Percentiles rank a stretch among this genome's conserved stretches.
Evolutionary conservation across 1,140 invertebrate genomes (phyloP).

Genomic region (Bombus vancouverensis): DNA sequence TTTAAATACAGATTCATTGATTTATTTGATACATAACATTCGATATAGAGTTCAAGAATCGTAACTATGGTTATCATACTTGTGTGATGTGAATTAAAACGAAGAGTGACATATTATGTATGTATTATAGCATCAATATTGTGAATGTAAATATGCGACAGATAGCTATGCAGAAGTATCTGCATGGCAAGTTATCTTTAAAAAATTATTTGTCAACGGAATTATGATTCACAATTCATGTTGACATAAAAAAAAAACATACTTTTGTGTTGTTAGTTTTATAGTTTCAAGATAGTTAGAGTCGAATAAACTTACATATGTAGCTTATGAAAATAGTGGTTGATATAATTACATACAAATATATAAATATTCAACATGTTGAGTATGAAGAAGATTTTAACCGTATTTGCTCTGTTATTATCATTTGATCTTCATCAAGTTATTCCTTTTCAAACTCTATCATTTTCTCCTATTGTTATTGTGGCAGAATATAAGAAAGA

Average conservation of each 20-base stretch:
- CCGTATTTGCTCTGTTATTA: slow-evolving; percentile 6
- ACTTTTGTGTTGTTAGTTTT: not conserved
- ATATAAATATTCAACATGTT: slow-evolving; percentile 30
- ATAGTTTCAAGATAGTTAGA: not conserved
- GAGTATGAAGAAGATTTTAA: slow-evolving; percentile 16
- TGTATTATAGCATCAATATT: not conserved
- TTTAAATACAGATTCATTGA: not conserved
- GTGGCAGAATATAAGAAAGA: slow-evolving; percentile 44
- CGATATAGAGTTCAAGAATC: not conserved
- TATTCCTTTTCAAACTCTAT: not conserved
- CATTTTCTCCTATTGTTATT: slow-evolving; percentile 63
- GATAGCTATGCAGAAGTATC: not conserved
- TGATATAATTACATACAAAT: not conserved
- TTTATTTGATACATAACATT: not conserved
- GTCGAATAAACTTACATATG: not conserved
- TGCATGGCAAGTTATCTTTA: not conserved
- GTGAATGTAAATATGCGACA: not conserved
- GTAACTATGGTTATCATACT: not conserved
- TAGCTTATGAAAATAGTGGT: not conserved
- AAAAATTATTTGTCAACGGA: not conserved
- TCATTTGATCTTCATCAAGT: not conserved
- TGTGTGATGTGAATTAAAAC: not conserved
- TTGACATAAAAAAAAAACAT: not conserved
- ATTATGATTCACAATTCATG: not conserved
- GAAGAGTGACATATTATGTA: not conserved